Evolutionary conservation across 1,140 invertebrate species (phyloP), one percentile per base, ranked within the genome.

Genomic region (Trypoxylus dichotomus): DNA sequence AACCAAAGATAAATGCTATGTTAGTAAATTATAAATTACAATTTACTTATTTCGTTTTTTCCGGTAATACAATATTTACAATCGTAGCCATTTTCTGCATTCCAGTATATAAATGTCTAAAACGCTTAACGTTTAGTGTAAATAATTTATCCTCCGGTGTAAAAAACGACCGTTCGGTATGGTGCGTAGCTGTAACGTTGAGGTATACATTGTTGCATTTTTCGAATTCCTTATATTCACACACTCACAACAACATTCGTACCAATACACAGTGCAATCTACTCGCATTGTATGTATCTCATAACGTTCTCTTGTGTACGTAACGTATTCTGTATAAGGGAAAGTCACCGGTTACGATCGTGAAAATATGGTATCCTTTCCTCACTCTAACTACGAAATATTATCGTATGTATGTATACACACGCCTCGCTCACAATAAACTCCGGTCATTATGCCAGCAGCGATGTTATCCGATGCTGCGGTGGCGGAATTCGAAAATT

Each of bases 381-480:
- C 47, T 54, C 47, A 54, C 47, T 54, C 19, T 54, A 54, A 54
- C 47, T n/a, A 54, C 47, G 47, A 54, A 54, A 54, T 54, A 54
- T 54, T 54, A 19, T 54, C 19, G 47, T 6, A 54, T 54, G 47
- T 54, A 54, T 54, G 47, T 54, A 54, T 54, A 54, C 47, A 54
- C 47, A 54, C 47, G 47, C 47, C 15, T 54, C 47, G 47, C 47
- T 54, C 19, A 54, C 47, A 54, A 54, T 54, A 54, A 54, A 54
- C 47, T 54, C 15, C 19, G 47, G 47, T 54, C 47, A 54, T 54
- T 54, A 54, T 54, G 47, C 47, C 47, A 54, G 47, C 47, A 54
- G 47, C 47, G n/a, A 19, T 54, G 19, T 54, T 54, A 54, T 54
- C 47, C 47, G 47, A 54, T 54, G 47, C 19, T 19, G 47, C 47